A percentile compares a stretch with the other conserved stretches of the same genome.
Evolutionary conservation across 2,113 vertebrate genomes (phyloP).

Genomic region (Salvator merianae): DNA sequence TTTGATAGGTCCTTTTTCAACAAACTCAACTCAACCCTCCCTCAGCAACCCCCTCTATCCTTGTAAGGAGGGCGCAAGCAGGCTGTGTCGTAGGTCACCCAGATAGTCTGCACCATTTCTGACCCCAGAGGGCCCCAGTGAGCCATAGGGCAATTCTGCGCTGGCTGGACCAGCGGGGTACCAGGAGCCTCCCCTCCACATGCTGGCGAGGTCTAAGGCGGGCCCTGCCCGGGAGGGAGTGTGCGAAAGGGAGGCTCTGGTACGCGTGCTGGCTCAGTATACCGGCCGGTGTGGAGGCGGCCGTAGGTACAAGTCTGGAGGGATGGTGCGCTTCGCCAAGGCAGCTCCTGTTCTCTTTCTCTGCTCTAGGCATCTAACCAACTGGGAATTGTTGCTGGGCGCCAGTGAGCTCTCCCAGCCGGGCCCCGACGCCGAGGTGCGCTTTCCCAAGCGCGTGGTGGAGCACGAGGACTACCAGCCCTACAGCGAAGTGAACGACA

Average conservation of each 20-base stretch:
- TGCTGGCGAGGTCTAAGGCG: no score
- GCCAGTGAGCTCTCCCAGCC: conserved; percentile 38
- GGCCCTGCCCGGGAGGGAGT: no score
- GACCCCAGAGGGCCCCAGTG: background rate
- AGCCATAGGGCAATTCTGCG: background rate
- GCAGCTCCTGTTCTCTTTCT: background rate
- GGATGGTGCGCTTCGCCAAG: background rate
- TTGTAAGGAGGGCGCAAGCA: background rate
- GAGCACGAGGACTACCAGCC: conserved; percentile 55
- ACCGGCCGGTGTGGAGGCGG: no score
- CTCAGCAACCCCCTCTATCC: no score
- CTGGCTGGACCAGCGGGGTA: background rate
- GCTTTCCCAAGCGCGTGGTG: conserved; percentile 55
- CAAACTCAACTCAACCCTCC: no score
- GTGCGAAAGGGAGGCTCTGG: no score
- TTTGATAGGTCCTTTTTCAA: no score
- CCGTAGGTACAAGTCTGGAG: background rate
- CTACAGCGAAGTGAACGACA: conserved; percentile 55
- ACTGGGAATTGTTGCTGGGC: conserved; percentile 67
- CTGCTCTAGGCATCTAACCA: conserved; percentile 47
- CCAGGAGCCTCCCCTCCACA: no score
- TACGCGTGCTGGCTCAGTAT: no score
- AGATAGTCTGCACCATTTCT: background rate
- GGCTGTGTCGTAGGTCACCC: background rate
- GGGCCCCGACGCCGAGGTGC: conserved; percentile 47